Percentiles rank a stretch among this genome's conserved stretches.
Conservation (phyloP, 1,140 invertebrate species). For the Drosophila melanica region DNA sequence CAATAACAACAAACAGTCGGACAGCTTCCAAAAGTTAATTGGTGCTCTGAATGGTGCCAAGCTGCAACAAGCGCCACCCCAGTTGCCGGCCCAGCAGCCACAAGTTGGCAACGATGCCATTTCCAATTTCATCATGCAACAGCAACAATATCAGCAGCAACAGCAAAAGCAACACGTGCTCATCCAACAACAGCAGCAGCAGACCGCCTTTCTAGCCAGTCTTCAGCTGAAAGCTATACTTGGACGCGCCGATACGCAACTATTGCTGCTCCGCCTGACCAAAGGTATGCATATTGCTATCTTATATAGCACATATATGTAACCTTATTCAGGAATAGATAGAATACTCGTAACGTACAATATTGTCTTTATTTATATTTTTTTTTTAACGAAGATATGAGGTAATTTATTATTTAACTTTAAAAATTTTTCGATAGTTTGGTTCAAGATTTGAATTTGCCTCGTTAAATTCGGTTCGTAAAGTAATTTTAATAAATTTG, state of each 20-base stretch:
- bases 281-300: slow-evolving; percentile 54
- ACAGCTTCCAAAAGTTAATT: slow-evolving; percentile 77
- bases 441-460: too few species aligned
- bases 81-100: slow-evolving; percentile 12
- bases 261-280: slow-evolving; percentile 70
- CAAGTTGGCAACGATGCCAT: slow-evolving; percentile 62
- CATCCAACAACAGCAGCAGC: slow-evolving; percentile 76
- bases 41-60: slow-evolving; percentile 60
- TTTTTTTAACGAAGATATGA: too few species aligned
- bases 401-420: too few species aligned
- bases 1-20: slow-evolving; percentile 48
- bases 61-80: slow-evolving; percentile 27
- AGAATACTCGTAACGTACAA: too few species aligned
- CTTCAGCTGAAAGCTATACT: slow-evolving; percentile 76
- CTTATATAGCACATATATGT: too few species aligned
- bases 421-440: too few species aligned
- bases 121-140: slow-evolving; percentile 75
- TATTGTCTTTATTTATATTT: too few species aligned
- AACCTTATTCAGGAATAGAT: too few species aligned
- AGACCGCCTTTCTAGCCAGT: slow-evolving; percentile 76
- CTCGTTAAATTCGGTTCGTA: too few species aligned
- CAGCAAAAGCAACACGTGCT: slow-evolving; percentile 74
- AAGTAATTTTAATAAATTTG: too few species aligned
- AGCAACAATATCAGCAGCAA: slow-evolving; percentile 76
- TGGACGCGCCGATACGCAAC: slow-evolving; percentile 72